Conservation (phyloP, 2,113 vertebrate species). For the Oenanthe oenanthe region DNA sequence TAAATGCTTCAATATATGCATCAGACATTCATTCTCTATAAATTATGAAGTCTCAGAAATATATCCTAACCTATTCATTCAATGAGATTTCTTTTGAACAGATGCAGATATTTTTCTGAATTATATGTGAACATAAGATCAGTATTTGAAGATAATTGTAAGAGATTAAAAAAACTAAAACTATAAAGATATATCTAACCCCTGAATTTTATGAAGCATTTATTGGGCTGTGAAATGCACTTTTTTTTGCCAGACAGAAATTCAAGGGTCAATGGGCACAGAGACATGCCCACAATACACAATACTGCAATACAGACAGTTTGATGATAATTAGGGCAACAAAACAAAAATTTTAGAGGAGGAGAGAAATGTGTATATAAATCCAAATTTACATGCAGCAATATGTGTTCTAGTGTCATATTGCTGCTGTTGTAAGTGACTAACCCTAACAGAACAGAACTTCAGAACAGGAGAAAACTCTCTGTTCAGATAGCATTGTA, state of each 20-base stretch:
- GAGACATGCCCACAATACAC: background rate
- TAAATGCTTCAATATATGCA: background rate
- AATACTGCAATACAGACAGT: background rate
- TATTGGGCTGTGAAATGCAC: background rate
- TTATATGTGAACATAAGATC: background rate
- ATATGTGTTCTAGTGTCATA: background rate
- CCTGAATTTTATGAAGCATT: background rate
- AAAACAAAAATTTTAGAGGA: background rate
- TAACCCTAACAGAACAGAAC: background rate
- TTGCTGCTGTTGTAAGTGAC: background rate
- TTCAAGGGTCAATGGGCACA: background rate
- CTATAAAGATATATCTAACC: background rate
- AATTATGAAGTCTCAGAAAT: background rate
- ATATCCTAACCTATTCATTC: background rate
- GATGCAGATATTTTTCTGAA: background rate
- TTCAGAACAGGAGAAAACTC: background rate
- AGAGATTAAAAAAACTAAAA: background rate
- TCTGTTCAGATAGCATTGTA: background rate
- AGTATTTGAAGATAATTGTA: background rate
- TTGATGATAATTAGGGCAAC: background rate
- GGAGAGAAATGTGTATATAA: background rate
- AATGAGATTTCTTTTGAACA: background rate
- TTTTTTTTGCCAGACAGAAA: background rate
- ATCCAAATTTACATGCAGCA: background rate
- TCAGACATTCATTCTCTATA: background rate